Conservation (phyloP, 1,140 invertebrate genomes). For the Drosophila rhopaloa region DNA sequence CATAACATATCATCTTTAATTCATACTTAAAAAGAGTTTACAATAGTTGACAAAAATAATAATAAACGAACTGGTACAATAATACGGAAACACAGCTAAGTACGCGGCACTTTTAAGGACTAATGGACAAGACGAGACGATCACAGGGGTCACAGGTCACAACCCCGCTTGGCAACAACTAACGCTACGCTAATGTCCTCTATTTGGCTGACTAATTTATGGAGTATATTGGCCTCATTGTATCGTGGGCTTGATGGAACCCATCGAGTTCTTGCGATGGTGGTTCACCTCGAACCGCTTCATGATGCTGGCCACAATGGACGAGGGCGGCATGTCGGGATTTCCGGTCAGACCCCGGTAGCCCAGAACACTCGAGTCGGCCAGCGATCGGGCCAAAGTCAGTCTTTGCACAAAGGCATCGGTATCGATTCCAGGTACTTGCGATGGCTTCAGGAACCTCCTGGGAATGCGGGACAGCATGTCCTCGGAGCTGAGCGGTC, state of each 20-base stretch:
- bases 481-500: conserved; percentile 85
- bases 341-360: conserved; percentile 87
- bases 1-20: conserved; percentile 50
- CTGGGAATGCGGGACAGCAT: conserved; percentile 87
- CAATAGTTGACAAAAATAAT: conserved; percentile 23
- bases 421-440: conserved; percentile 87
- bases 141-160: conserved; percentile 45
- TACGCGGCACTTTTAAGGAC: conserved; percentile 67
- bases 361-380: conserved; percentile 88
- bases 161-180: conserved; percentile 32
- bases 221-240: conserved; percentile 26
- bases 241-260: conserved; percentile 69
- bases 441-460: conserved; percentile 87
- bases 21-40: conserved; percentile 27
- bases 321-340: conserved; percentile 78
- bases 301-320: conserved; percentile 83
- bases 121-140: conserved; percentile 74
- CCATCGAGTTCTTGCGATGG: conserved; percentile 80
- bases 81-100: conserved; percentile 62
- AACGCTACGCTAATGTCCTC: conserved; percentile 9
- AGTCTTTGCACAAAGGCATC: conserved; percentile 87
- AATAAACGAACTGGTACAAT: conserved; percentile 31
- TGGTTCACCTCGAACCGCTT: conserved; percentile 83
- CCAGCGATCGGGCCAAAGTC: conserved; percentile 86
- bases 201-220: conserved; percentile 37